Conservation (phyloP, 2,113 vertebrate species). For the Pycnonotus jocosus region DNA sequence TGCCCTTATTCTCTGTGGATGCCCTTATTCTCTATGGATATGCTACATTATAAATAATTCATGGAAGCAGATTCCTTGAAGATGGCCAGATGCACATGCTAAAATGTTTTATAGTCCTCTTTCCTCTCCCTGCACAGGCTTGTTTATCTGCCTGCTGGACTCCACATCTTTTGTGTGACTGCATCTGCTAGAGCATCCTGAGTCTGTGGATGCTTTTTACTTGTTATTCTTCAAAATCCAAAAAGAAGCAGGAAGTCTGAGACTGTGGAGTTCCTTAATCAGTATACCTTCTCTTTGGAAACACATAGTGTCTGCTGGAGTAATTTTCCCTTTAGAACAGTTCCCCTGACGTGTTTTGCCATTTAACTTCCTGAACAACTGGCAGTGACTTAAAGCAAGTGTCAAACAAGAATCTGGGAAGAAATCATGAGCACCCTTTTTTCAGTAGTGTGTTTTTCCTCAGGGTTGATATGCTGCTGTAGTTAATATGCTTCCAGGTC, state of each 20-base stretch:
- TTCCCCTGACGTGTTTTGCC: background rate
- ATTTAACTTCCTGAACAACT: background rate
- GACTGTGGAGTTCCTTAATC: background rate
- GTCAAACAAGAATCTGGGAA: background rate
- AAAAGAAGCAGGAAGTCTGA: background rate
- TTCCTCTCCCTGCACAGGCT: background rate
- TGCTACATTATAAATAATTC: accelerated
- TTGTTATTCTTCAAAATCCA: background rate
- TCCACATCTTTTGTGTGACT: background rate
- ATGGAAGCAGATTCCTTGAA: background rate
- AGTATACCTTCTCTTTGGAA: background rate
- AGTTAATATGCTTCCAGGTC: background rate
- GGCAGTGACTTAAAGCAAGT: background rate
- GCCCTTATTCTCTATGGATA: background rate
- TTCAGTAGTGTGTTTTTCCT: background rate
- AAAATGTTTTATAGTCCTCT: background rate
- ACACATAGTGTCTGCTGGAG: accelerated
- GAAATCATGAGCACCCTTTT: background rate
- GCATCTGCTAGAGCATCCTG: accelerated
- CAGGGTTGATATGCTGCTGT: background rate
- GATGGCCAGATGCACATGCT: background rate
- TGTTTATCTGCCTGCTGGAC: background rate
- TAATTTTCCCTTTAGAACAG: background rate
- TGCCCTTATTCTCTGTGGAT: accelerated
- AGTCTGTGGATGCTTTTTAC: background rate